Percentiles rank a stretch among this genome's conserved stretches.
phyloP scores from a whole-genome alignment of 2,797 vertebrate genomes.

The Pogonophryne albipinna region DNA sequence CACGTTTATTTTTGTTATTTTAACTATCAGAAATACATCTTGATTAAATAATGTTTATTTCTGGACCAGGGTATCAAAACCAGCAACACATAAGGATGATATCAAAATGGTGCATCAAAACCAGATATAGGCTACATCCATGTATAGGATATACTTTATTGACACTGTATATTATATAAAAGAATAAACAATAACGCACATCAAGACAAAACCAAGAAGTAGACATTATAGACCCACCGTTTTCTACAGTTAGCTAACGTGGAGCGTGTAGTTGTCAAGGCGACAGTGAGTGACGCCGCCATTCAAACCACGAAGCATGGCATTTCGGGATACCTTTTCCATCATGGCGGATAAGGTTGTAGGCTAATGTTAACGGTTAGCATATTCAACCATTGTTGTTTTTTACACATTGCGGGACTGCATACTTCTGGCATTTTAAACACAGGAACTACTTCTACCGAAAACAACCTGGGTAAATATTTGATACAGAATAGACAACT shows the following conservation, averaged over 20 bases:
- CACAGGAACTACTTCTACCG: background rate
- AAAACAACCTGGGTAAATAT: conserved; percentile 55
- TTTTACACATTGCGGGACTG: conserved; percentile 17
- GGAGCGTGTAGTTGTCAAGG: conserved; percentile 65
- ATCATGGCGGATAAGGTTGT: conserved; percentile 78
- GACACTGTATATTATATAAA: background rate
- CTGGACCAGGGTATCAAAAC: too few species aligned
- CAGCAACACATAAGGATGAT: background rate
- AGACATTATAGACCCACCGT: too few species aligned
- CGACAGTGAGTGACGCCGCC: conserved; percentile 74
- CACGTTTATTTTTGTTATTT: background rate
- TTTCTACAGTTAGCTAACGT: background rate
- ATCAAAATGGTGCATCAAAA: background rate
- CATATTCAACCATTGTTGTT: conserved; percentile 58
- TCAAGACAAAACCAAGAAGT: background rate
- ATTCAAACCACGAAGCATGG: conserved; percentile 74
- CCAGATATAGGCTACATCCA: background rate
- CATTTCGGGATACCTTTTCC: conserved; percentile 75
- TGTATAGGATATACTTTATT: background rate
- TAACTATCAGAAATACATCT: background rate
- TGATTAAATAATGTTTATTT: background rate
- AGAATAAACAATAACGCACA: background rate
- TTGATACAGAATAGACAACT: accelerated
- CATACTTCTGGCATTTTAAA: background rate
- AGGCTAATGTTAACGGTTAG: conserved; percentile 68